Evolutionary conservation across 2,888 invertebrate species (phyloP).

Genomic region (Suillia variegata): DNA sequence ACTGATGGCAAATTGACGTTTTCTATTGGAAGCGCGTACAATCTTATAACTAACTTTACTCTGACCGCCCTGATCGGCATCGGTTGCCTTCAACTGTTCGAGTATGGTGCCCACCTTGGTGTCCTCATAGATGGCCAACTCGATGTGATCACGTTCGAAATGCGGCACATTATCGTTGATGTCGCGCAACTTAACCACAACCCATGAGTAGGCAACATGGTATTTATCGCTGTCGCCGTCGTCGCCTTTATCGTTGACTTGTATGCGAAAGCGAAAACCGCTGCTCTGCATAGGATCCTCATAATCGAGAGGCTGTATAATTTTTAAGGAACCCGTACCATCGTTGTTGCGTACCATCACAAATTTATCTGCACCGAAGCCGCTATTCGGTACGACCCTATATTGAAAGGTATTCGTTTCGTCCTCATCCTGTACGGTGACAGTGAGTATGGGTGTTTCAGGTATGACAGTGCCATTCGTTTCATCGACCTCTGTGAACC

Average conservation of each 20-base stretch:
- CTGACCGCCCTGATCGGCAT: slow-evolving; percentile 92
- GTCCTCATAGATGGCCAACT: slow-evolving; percentile 88
- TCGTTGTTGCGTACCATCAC: slow-evolving; percentile 95
- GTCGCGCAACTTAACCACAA: slow-evolving; percentile 88
- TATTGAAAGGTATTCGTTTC: slow-evolving; percentile 95
- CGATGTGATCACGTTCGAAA: slow-evolving; percentile 90
- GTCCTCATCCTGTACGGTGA: slow-evolving; percentile 93
- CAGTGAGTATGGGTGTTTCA: slow-evolving; percentile 90
- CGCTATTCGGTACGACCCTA: slow-evolving; percentile 89
- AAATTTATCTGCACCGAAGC: slow-evolving; percentile 93
- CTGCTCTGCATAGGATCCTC: slow-evolving; percentile 93
- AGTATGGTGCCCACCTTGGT: slow-evolving; percentile 86
- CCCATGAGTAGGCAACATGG: slow-evolving; percentile 94
- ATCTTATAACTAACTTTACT: slow-evolving; percentile 88
- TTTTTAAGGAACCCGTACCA: slow-evolving; percentile 91
- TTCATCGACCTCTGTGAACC: slow-evolving; percentile 94
- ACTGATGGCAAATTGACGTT: slow-evolving; percentile 90
- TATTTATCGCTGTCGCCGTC: slow-evolving; percentile 94
- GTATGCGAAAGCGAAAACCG: slow-evolving; percentile 92
- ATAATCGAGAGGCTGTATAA: slow-evolving; percentile 92
- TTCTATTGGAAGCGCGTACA: slow-evolving; percentile 86
- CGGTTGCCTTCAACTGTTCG: slow-evolving; percentile 91
- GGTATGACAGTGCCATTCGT: slow-evolving; percentile 89
- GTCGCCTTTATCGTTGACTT: slow-evolving; percentile 89
- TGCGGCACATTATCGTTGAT: slow-evolving; percentile 96